A percentile compares a stretch with the other conserved stretches of the same genome.
These are phyloP conservation scores for Contarinia nasturtii DNA, from an alignment of 1,140 invertebrate species.

Conservation along the genomic window DNA sequence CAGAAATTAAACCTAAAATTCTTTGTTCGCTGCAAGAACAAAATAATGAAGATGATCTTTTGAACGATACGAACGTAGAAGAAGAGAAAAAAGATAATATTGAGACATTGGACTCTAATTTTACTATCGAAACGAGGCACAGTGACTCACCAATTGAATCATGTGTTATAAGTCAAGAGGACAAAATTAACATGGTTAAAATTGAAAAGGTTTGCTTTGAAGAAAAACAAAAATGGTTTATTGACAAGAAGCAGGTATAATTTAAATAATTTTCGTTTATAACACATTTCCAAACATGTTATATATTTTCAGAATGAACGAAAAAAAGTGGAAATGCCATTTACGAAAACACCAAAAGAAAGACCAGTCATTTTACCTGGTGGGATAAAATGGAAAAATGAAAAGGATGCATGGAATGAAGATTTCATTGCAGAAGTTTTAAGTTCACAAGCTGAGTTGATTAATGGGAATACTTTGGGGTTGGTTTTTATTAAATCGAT, in stretches of 20 bases:
- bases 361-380: slow-evolving; percentile 41
- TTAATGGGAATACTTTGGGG: slow-evolving; percentile 55
- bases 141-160: not conserved
- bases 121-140: not conserved
- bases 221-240: not conserved
- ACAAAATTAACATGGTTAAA: not conserved
- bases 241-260: not conserved
- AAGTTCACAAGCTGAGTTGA: slow-evolving; percentile 51
- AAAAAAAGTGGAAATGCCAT: slow-evolving; percentile 24
- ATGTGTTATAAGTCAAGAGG: not conserved
- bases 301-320: not conserved
- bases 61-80: not conserved
- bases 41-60: too few species aligned
- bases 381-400: slow-evolving; percentile 50
- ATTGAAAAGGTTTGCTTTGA: not conserved
- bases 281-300: not conserved
- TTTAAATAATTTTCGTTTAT: not conserved
- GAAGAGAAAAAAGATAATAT: not conserved
- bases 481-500: too few species aligned
- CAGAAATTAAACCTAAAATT: too few species aligned
- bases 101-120: not conserved
- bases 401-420: slow-evolving; percentile 59
- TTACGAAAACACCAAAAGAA: slow-evolving; percentile 28
- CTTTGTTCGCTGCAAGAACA: too few species aligned
- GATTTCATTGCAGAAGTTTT: slow-evolving; percentile 56